Evolutionary conservation across 2,113 vertebrate species (phyloP), one percentile per base, ranked within the genome.

Genomic region (Podarcis cretensis): DNA sequence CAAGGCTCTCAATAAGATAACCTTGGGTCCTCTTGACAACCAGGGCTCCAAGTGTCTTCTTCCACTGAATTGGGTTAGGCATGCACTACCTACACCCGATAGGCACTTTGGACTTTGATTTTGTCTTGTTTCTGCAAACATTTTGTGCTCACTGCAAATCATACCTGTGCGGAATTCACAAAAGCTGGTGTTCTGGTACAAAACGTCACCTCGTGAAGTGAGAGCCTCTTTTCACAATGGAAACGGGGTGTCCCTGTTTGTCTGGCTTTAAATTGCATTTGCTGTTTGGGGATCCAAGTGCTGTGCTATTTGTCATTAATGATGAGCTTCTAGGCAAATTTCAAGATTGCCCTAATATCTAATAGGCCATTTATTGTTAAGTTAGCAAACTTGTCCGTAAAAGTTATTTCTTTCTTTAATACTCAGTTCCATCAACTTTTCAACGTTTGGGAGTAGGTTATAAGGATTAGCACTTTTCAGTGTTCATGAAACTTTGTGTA

Each of bases 361-460:
- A 32, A 20, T 12, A 37, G n/a, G 18, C 18, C 1, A 16, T 32
- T 81, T 16, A 0, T 68, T 77, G 1, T 0, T 7, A 0, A 1
- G 8, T 0, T 23, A 3, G 0, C 16, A 16, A 74, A 2, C 32
- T 1, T 75, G 74, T 40, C 35, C 20, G 37, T 18, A 75, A 75
- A 75, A 18, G 68, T 1, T 82, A 4, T 9, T 87, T 57, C 30
- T 9, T 87, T 57, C 30, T 63, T 79, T 12, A n/a, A n/a, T 27
- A 4, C 40, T 54, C 1, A 1, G 0, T 23, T 73, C 23, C 25
- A n/a, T 54, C 18, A 81, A n/a, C 30, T n/a, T 32, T 59, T n/a
- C 30, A 73, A 2, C 71, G 16, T 27, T 25, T 68, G 43, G 27
- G 43, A 35, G 18, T 57, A 57, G 79, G 4, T 25, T 12, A 40